Conservation (phyloP, 2,888 invertebrate genomes). For the Drosophila phalerata region DNA sequence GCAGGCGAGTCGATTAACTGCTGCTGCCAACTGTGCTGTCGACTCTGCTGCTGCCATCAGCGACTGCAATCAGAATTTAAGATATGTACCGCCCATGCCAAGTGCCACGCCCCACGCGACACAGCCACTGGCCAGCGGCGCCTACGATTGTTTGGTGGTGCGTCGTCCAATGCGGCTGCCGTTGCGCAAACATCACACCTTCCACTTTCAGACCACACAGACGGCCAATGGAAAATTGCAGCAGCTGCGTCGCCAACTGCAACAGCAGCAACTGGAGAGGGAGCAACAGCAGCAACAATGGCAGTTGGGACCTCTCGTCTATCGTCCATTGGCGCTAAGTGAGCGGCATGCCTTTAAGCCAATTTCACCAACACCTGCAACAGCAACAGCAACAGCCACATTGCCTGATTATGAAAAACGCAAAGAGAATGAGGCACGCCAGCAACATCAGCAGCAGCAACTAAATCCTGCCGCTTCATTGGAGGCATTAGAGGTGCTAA, state of each 20-base stretch:
- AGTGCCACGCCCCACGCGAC: conserved; percentile 36
- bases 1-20: conserved; percentile 65
- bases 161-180: conserved; percentile 83
- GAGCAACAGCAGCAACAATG: conserved; percentile 54
- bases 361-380: conserved; percentile 79
- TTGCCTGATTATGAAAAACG: conserved; percentile 38
- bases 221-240: conserved; percentile 83
- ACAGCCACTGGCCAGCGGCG: conserved; percentile 30
- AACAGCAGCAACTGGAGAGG: conserved; percentile 59
- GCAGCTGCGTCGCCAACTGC: conserved; percentile 70
- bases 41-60: conserved; percentile 19
- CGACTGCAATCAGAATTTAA: conserved; percentile 68
- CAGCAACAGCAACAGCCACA: conserved; percentile 32
- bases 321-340: conserved; percentile 80
- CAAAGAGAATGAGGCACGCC: conserved; percentile 20
- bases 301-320: conserved; percentile 76
- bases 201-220: conserved; percentile 85
- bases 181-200: conserved; percentile 85
- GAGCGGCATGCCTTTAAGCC: conserved; percentile 85
- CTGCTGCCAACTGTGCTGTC: conserved; percentile 13
- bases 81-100: conserved; percentile 66
- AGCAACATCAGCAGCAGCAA: conserved; percentile 26
- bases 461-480: conserved; percentile 81
- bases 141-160: conserved; percentile 69
- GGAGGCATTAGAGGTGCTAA: conserved; percentile 80